Evolutionary conservation across 2,888 invertebrate genomes (phyloP), one percentile per base, ranked within the genome.

Genomic region (Synergus umbraculus): DNA sequence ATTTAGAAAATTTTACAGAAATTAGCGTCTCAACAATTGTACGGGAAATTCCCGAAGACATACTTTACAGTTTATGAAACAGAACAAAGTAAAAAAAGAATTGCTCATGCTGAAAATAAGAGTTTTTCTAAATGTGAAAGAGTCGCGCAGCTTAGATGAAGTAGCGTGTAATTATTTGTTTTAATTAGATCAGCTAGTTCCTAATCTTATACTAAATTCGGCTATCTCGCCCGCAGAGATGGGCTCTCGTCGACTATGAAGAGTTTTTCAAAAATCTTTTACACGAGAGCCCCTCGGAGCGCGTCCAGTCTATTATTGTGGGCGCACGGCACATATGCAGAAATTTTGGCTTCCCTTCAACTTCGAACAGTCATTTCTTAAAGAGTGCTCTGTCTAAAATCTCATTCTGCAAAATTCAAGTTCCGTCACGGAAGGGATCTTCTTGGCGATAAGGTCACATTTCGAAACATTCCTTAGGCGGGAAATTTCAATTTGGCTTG

Each of bases 161-260:
- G 87, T 88, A 85, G 86, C 83, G 84, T 15, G 86, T 86, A 81
- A 86, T 86, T 84, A 85, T 87, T 89, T 85, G 86, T 89, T 89
- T 89, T 86, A 88, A 86, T 89, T 86, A 88, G 87, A 87, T 87
- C 85, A 73, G 87, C 89, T 89, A 89, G 87, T 87, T 86, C 86
- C 88, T 90, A 91, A 84, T 83, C 84, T 90, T 91, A 91, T 78
- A 79, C 88, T 91, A 90, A 85, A 89, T 90, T 90, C 89, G 87
- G 85, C 88, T 82, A 90, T 90, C 91, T 91, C 91, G 90, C 90
- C 91, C 91, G 89, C 91, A 89, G 89, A 91, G 89, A 86, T 83
- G 87, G 89, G 85, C 88, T 86, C 87, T 86, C 88, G 85, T 86
- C 79, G 79, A 83, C 78, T 84, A 83, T 79, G 18, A 37, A 66